Evolutionary conservation across 1,140 invertebrate species (phyloP).

Genomic region (Neodiprion virginianus): DNA sequence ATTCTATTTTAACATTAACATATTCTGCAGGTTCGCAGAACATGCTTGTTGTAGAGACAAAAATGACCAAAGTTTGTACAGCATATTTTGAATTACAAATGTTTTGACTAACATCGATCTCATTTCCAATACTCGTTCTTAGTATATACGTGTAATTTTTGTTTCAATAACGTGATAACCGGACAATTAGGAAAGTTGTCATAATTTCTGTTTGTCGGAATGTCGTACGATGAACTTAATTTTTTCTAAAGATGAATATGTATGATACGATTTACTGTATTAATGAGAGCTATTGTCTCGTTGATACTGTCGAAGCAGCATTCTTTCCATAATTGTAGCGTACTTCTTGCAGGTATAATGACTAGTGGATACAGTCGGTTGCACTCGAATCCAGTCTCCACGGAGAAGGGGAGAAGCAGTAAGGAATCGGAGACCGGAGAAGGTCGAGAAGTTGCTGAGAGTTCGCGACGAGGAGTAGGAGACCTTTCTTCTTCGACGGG

Average conservation of each 20-base stretch:
- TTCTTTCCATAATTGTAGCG: not conserved
- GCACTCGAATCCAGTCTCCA: slow-evolving; percentile 11
- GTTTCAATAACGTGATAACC: no score
- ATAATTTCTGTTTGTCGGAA: not conserved
- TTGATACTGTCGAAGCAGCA: not conserved
- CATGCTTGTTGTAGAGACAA: no score
- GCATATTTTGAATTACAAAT: no score
- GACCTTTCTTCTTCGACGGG: slow-evolving; percentile 26
- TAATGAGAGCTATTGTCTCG: not conserved
- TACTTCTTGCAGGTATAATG: not conserved
- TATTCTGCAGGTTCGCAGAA: no score
- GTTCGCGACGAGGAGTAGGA: not conserved
- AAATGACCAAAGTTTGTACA: no score
- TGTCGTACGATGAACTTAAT: not conserved
- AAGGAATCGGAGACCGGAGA: not conserved
- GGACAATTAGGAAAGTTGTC: no score
- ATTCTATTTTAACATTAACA: no score
- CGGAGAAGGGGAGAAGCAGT: not conserved
- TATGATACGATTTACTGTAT: not conserved
- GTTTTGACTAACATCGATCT: no score
- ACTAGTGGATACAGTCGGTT: not conserved
- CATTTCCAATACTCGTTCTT: no score
- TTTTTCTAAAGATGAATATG: not conserved
- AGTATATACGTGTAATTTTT: no score
- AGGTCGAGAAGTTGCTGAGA: slow-evolving; percentile 9